phyloP scores from a whole-genome alignment of 1,140 invertebrate genomes.

The Bombyx mori region DNA sequence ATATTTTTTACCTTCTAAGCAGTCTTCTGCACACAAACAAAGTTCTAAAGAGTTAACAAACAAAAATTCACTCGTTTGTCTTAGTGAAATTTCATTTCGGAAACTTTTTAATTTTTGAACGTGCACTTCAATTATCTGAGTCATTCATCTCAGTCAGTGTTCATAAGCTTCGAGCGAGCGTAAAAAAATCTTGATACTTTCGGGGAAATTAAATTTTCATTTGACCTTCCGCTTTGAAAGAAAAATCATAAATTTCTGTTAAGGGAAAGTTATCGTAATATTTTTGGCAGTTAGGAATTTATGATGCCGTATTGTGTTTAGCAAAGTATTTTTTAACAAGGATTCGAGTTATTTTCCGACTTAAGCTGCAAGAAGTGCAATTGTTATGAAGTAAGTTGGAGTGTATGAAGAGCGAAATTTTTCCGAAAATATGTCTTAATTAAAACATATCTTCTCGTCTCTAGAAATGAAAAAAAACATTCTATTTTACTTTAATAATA shows the following conservation, averaged over 20 bases:
- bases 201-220: slow-evolving; percentile 26
- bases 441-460: no score
- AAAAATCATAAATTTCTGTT: slow-evolving; percentile 20
- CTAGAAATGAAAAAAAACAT: no score
- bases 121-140: slow-evolving; percentile 36
- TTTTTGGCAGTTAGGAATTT: slow-evolving; percentile 7
- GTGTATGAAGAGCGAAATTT: no score
- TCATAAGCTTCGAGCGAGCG: slow-evolving; percentile 27
- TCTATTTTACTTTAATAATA: no score
- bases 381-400: no score
- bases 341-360: no score
- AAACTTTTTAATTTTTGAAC: slow-evolving; percentile 33
- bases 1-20: no score
- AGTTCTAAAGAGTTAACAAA: no score
- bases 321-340: no score
- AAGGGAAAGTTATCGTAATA: slow-evolving; percentile 5
- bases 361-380: no score
- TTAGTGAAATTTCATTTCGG: slow-evolving; percentile 11
- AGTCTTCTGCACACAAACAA: no score
- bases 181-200: slow-evolving; percentile 31
- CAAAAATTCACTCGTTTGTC: slow-evolving; percentile 14
- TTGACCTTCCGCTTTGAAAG: slow-evolving; percentile 19
- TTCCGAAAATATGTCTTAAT: no score
- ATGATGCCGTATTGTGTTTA: background rate
- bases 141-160: slow-evolving; percentile 44